Evolutionary conservation across 2,113 vertebrate species (phyloP).

Genomic region (Zonotrichia leucophrys): DNA sequence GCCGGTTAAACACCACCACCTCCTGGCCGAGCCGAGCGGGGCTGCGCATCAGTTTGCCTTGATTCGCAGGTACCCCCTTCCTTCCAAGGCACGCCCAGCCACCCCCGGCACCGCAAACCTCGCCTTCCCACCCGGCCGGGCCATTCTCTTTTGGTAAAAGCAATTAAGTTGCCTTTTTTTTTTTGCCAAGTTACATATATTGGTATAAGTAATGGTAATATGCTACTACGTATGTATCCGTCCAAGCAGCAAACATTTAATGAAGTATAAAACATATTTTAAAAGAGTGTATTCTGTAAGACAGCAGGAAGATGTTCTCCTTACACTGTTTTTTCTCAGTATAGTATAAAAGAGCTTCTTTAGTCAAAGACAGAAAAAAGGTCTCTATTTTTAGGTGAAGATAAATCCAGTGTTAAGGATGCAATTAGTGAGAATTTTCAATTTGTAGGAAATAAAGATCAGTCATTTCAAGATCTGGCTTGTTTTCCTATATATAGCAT

Average conservation of each 20-base stretch:
- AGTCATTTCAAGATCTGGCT: neutral
- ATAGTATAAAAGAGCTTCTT: neutral
- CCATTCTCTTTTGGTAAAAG: neutral
- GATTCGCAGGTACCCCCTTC: neutral
- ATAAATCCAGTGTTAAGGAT: neutral
- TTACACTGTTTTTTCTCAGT: neutral
- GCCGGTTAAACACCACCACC: neutral
- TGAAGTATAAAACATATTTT: neutral
- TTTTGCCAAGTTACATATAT: neutral
- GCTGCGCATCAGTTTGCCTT: neutral
- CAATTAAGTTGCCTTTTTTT: neutral
- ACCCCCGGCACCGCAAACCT: neutral
- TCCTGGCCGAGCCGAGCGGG: neutral
- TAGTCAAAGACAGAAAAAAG: neutral
- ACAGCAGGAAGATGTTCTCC: neutral
- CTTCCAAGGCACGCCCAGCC: neutral
- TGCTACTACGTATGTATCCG: accelerated
- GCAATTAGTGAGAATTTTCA: neutral
- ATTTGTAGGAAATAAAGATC: neutral
- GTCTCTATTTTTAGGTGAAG: neutral
- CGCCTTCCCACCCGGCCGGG: neutral
- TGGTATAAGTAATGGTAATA: neutral
- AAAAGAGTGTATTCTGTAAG: neutral
- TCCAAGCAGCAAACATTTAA: neutral
- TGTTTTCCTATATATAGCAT: neutral